Conservation (phyloP, 1,140 invertebrate species). For the Tetragonula clypearis region DNA sequence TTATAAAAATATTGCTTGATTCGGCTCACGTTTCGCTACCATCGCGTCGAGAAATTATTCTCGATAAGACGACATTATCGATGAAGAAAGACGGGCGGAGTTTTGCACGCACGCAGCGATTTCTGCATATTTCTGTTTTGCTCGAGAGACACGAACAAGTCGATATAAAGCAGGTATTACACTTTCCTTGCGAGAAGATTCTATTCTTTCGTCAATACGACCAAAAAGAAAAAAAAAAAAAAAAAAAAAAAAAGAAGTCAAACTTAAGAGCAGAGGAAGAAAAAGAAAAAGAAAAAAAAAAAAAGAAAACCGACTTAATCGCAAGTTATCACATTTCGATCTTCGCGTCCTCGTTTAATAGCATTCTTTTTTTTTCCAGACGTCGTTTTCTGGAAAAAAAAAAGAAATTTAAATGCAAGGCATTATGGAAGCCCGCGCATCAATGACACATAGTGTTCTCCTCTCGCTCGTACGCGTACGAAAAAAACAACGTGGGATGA, state of each 20-base stretch:
- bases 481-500: conserved; percentile 50
- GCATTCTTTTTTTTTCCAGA: conserved; percentile 18
- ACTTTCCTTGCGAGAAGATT: background rate
- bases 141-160: background rate
- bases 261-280: background rate
- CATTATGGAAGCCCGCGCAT: conserved; percentile 42
- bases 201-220: background rate
- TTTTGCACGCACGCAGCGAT: background rate
- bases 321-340: background rate
- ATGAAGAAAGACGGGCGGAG: background rate
- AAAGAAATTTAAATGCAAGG: conserved; percentile 45
- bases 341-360: conserved; percentile 21
- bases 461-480: conserved; percentile 35
- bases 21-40: background rate
- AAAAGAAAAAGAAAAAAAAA: fast-evolving
- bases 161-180: background rate
- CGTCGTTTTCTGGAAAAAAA: conserved; percentile 29
- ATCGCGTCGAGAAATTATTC: background rate
- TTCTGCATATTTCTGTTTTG: background rate
- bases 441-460: conserved; percentile 52
- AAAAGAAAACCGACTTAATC: background rate
- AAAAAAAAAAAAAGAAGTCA: too few relatives aligned
- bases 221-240: too few relatives aligned
- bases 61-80: background rate
- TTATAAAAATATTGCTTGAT: conserved; percentile 11